Base-by-base conservation (phyloP, 1,140 invertebrate species). In the Aradophagus sp. region DNA sequence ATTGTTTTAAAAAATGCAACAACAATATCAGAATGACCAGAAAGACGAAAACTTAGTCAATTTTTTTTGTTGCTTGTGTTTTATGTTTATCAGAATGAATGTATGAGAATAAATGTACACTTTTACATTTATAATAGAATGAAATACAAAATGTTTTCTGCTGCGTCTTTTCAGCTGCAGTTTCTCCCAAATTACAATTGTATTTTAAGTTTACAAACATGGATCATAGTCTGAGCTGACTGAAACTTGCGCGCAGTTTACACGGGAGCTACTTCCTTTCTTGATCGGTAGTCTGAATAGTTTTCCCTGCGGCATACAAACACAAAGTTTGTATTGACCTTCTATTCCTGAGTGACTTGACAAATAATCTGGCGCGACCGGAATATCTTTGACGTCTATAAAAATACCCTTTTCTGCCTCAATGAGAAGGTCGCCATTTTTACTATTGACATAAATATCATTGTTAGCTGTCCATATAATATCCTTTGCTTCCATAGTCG, bases 281-380 rank as follows among this genome's bases (percentile, higher is more conserved):
- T 89, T 88, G 2, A 93, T 88, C 0, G 91, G 89, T 2, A 96
- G 88, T 61, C 90, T 88, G 74, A 95, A 96, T 5, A 96, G 78
- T 75, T 92, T 93, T 0, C 94, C 94, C 56, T 91, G 87, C 0
- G 94, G 93, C 93, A 95, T 95, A 76, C 94, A 96, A 1, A 95
- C 90, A 62, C 94, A 96, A 1, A 96, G 86, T 85, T 95, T 95
- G 76, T 91, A 96, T 76, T 95, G 93, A 0, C 52, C 87, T 75
- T 69, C 87, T 45, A 79, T 75, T 35, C 86, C 83, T 1, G 76
- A 80, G 1, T 65, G 58, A 63, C 52, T 79, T 0, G 66, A 67
- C 7, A 76, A n/a, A 31, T 78, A 76, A 39, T 86, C 79, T 0
- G 89, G 86, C 4, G 86, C 90, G 19, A 93, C 87, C 0, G 93